phyloP scores from a whole-genome alignment of 1,140 invertebrate species.

The Caenorhabditis brenneri region DNA sequence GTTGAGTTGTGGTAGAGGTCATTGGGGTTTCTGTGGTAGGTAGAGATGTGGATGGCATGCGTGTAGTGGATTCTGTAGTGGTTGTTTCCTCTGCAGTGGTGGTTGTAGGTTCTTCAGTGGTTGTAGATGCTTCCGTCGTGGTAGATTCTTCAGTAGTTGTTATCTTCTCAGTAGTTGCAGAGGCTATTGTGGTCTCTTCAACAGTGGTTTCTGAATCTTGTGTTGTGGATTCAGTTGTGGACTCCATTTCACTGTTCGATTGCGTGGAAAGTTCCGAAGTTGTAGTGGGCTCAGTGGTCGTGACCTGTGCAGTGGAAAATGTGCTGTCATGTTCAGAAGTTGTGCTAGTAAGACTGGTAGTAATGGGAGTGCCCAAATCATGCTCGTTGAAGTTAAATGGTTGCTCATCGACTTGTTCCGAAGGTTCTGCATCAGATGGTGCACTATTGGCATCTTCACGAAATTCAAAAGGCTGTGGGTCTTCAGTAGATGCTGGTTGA shows the following conservation, averaged over 20 bases:
- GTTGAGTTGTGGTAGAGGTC: slow-evolving; percentile 33
- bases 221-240: slow-evolving; percentile 41
- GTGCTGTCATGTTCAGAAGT: not conserved
- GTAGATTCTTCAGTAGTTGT: slow-evolving; percentile 37
- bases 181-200: slow-evolving; percentile 30
- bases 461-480: slow-evolving; percentile 2
- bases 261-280: slow-evolving; percentile 18
- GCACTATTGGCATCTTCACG: not conserved
- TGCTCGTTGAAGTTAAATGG: slow-evolving; percentile 34
- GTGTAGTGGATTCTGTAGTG: slow-evolving; percentile 1
- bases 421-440: not conserved
- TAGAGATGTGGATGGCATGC: not conserved
- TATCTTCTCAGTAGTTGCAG: not conserved
- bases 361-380: not conserved
- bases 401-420: slow-evolving; percentile 26
- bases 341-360: not conserved
- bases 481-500: not conserved
- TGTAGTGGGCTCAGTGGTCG: slow-evolving; percentile 9
- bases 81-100: not conserved
- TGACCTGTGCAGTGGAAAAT: slow-evolving; percentile 2
- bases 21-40: too few species aligned
- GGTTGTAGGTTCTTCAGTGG: slow-evolving; percentile 13
- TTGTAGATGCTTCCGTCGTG: slow-evolving; percentile 31
- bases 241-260: not conserved
- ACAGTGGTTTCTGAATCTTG: too few species aligned